A percentile compares a stretch with the other conserved stretches of the same genome.
Conservation (phyloP, 2,113 vertebrate species). For the Ancistrus triradiatus region DNA sequence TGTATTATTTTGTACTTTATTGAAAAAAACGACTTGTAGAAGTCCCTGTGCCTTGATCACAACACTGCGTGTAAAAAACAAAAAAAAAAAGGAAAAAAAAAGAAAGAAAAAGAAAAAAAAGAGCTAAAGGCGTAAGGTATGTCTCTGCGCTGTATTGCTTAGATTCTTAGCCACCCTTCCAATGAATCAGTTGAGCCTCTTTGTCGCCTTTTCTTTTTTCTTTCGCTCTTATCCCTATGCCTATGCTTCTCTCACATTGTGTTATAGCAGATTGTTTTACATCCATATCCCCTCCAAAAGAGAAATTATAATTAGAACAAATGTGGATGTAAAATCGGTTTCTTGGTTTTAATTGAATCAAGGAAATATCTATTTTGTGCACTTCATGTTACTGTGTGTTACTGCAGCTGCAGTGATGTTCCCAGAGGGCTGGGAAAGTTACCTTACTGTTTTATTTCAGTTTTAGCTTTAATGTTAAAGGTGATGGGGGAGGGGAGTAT, state of each 20-base stretch:
- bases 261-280: conserved; percentile 49
- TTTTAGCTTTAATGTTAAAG: conserved; percentile 78
- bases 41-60: conserved; percentile 92
- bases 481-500: conserved; percentile 47
- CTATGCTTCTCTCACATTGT: conserved; percentile 17
- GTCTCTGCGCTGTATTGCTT: conserved; percentile 90
- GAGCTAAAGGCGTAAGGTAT: conserved; percentile 88
- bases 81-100: conserved; percentile 10
- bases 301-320: conserved; percentile 66
- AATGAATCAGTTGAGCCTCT: conserved; percentile 50
- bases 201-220: conserved; percentile 10
- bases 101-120: too few species aligned
- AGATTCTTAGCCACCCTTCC: conserved; percentile 55
- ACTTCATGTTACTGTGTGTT: conserved; percentile 63
- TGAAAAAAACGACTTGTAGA: conserved; percentile 86
- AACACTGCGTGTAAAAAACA: conserved; percentile 73
- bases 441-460: conserved; percentile 59
- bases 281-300: conserved; percentile 67
- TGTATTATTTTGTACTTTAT: conserved; percentile 96
- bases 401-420: conserved; percentile 49
- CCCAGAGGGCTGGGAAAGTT: conserved; percentile 39
- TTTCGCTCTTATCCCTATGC: background rate
- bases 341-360: conserved; percentile 70
- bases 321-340: conserved; percentile 69
- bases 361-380: conserved; percentile 80